Base-by-base conservation (phyloP, 2,113 vertebrate species). In the Gracilinanus agilis region DNA sequence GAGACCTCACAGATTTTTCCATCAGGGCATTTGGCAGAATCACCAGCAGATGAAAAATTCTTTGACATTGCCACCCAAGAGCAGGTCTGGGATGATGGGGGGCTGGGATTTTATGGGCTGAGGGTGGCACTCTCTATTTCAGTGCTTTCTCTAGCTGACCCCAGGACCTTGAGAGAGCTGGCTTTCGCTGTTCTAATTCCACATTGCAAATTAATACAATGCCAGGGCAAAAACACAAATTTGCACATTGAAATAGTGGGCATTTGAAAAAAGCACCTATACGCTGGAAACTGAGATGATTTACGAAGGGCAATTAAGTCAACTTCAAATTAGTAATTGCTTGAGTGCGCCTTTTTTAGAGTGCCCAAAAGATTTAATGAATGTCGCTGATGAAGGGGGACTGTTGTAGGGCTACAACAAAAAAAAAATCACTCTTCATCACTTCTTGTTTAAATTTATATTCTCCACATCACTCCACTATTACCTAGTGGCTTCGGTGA, bases 311-410 rank as follows among this genome's bases (percentile, higher is more conserved):
- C 90, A 53, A 93, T 83, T 92, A 93, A 96, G 56, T 19, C 90
- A 91, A 67, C 89, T 54, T 67, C 29, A 58, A 23, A 13, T 55
- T 44, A 90, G 0, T 19, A 92, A 96, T 24, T 58, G 53, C 40
- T 95, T 96, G 92, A 54, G 24, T 3, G 55, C 3, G 27, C 90
- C 44, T 96, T 97, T 95, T 34, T 58, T 91, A 93, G 55, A 90
- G 40, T 92, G 16, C 9, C 3, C 95, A 9, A 88, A 90, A 23
- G 29, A 92, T 92, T 56, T 54, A 95, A 92, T 12, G 92, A 90
- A 91, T 92, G 54, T 53, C 24, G 13, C 24, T 83, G 53, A 67
- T 90, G 53, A 61, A 97, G 95, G 23, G 5, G 0, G 34, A 61
- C 56, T 90, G 67, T 83, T n/a, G n/a, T 40, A n/a, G 2, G 25